Conservation (phyloP, 2,888 invertebrate genomes). For the Pheosia tremula region DNA sequence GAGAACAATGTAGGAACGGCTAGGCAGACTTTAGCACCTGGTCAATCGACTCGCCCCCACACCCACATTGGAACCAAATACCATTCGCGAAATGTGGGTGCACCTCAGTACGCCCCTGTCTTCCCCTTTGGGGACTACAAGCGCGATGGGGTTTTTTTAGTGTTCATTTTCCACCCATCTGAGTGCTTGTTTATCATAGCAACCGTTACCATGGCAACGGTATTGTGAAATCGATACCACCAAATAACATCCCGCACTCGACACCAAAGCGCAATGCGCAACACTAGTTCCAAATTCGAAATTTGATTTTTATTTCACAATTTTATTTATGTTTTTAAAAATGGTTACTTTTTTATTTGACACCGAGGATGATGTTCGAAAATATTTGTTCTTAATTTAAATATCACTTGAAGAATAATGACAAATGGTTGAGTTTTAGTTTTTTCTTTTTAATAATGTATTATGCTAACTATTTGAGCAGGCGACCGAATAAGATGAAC, state of each 20-base stretch:
- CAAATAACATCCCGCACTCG: conserved; percentile 46
- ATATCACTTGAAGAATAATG: conserved; percentile 32
- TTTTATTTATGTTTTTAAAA: conserved; percentile 35
- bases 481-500: conserved; percentile 75
- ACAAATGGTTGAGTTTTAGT: conserved; percentile 21
- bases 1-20: too few relatives aligned
- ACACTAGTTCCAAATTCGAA: conserved; percentile 53
- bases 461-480: conserved; percentile 65
- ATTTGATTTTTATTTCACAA: conserved; percentile 40
- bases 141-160: too few relatives aligned
- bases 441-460: conserved; percentile 33
- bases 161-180: neutral
- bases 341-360: conserved; percentile 33
- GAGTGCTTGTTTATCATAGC: conserved; percentile 59
- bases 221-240: conserved; percentile 67
- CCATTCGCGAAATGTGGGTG: too few relatives aligned
- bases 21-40: too few relatives aligned
- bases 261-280: conserved; percentile 68
- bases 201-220: conserved; percentile 64
- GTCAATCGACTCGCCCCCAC: too few relatives aligned
- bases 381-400: conserved; percentile 21
- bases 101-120: too few relatives aligned
- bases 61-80: too few relatives aligned
- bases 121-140: too few relatives aligned
- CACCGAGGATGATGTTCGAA: conserved; percentile 8